Conservation (phyloP, 2,888 invertebrate genomes). For the Leptinotarsa juncta region DNA sequence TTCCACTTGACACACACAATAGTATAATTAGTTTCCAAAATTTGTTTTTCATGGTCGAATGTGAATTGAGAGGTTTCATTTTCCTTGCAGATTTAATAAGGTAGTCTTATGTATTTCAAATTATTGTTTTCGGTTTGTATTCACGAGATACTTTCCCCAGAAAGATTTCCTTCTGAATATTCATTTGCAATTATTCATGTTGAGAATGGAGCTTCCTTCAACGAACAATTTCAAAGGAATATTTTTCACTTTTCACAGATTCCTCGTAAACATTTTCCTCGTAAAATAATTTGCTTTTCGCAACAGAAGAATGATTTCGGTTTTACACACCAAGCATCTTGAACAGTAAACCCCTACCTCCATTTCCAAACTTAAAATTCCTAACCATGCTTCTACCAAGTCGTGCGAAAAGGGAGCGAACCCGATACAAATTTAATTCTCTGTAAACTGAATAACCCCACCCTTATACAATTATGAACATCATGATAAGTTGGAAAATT, state of each 20-base stretch:
- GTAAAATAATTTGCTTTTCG: neutral
- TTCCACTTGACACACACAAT: too few species aligned
- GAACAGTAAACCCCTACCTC: neutral
- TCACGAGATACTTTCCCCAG: too few species aligned
- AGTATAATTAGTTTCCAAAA: too few species aligned
- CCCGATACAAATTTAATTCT: slow-evolving; percentile 19
- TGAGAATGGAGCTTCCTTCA: too few species aligned
- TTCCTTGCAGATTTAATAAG: too few species aligned
- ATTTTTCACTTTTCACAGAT: neutral
- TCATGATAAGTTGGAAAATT: slow-evolving; percentile 22
- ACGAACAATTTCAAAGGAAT: neutral
- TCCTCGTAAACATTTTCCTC: neutral
- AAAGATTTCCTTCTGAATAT: too few species aligned
- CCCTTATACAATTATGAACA: slow-evolving; percentile 19
- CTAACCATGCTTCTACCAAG: neutral
- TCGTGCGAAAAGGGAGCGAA: neutral
- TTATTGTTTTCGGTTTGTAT: too few species aligned
- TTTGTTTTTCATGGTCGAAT: too few species aligned
- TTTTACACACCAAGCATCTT: slow-evolving; percentile 3
- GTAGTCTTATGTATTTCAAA: too few species aligned
- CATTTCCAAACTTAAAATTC: slow-evolving; percentile 9
- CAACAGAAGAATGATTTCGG: neutral
- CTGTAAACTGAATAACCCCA: slow-evolving; percentile 19
- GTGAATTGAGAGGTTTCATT: too few species aligned
- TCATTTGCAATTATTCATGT: too few species aligned